These are phyloP conservation scores for Enoplosus armatus DNA, from an alignment of 2,797 vertebrate species.

Conservation along the genomic window DNA sequence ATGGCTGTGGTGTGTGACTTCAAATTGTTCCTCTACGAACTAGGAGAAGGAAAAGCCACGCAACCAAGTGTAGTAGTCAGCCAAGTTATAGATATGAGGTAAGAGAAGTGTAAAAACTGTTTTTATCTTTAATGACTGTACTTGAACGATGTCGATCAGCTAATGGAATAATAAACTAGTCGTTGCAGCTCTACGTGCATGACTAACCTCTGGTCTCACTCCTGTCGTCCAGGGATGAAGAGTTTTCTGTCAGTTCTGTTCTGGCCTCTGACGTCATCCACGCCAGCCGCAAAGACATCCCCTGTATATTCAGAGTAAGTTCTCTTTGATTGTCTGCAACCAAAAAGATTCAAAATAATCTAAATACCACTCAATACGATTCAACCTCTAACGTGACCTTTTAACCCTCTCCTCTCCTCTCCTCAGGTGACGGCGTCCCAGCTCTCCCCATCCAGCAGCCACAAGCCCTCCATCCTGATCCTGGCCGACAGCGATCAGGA, in stretches of 20 bases:
- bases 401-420: background rate
- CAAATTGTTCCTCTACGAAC: slow-evolving; percentile 96
- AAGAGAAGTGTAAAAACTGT: background rate
- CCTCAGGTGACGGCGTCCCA: slow-evolving; percentile 95
- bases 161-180: background rate
- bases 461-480: slow-evolving; percentile 95
- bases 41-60: slow-evolving; percentile 94
- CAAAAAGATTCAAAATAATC: background rate
- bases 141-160: background rate
- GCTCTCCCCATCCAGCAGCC: slow-evolving; percentile 91
- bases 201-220: slow-evolving; percentile 4
- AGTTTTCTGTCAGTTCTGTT: slow-evolving; percentile 98
- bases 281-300: slow-evolving; percentile 96
- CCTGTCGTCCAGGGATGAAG: slow-evolving; percentile 91
- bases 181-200: background rate
- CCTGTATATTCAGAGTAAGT: slow-evolving; percentile 98
- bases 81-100: slow-evolving; percentile 99
- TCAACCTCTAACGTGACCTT: background rate
- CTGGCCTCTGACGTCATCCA: slow-evolving; percentile 99
- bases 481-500: slow-evolving; percentile 96
- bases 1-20: slow-evolving; percentile 97
- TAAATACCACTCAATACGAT: background rate
- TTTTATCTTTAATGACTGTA: background rate
- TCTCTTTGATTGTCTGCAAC: background rate
- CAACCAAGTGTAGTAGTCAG: slow-evolving; percentile 93